Evolutionary conservation across 1,140 invertebrate species (phyloP).

Genomic region (Drosophila dunni): DNA sequence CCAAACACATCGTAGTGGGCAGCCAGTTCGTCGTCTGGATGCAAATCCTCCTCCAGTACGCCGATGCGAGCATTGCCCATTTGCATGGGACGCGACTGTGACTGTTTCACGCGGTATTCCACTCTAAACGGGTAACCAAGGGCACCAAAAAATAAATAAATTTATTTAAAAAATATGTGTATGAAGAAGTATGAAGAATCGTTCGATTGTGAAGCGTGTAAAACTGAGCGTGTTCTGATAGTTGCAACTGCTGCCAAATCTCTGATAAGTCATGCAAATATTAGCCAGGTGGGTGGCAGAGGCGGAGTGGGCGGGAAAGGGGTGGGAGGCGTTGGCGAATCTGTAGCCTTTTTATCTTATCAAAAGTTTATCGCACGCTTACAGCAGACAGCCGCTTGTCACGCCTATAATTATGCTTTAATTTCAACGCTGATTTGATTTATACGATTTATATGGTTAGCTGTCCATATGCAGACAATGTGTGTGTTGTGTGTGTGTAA

Average conservation of each 20-base stretch:
- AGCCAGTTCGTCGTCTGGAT: constrained; percentile 72
- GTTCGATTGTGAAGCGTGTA: neutral
- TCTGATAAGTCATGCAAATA: constrained; percentile 63
- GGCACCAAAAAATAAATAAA: neutral
- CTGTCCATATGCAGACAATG: constrained; percentile 34
- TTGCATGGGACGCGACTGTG: constrained; percentile 54
- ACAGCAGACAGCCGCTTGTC: constrained; percentile 69
- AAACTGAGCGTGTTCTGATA: constrained; percentile 26
- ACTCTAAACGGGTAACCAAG: constrained; percentile 48
- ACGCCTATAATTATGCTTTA: constrained; percentile 81
- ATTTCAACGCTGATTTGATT: constrained; percentile 73
- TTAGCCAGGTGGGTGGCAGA: constrained; percentile 6
- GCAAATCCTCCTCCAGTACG: constrained; percentile 66
- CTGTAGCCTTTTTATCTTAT: constrained; percentile 61
- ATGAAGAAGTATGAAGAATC: constrained; percentile 3
- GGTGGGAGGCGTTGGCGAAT: constrained; percentile 1
- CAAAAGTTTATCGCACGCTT: constrained; percentile 39
- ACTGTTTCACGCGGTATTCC: constrained; percentile 75
- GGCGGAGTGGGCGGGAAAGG: neutral
- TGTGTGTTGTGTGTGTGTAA: constrained; percentile 25
- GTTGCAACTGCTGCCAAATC: constrained; percentile 51
- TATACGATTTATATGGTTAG: constrained; percentile 31
- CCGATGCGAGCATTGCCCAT: constrained; percentile 46
- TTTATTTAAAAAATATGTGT: too few relatives aligned
- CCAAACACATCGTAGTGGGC: constrained; percentile 85